Evolutionary conservation across 1,140 invertebrate genomes (phyloP).

Genomic region (Belonocnema kinseyi): DNA sequence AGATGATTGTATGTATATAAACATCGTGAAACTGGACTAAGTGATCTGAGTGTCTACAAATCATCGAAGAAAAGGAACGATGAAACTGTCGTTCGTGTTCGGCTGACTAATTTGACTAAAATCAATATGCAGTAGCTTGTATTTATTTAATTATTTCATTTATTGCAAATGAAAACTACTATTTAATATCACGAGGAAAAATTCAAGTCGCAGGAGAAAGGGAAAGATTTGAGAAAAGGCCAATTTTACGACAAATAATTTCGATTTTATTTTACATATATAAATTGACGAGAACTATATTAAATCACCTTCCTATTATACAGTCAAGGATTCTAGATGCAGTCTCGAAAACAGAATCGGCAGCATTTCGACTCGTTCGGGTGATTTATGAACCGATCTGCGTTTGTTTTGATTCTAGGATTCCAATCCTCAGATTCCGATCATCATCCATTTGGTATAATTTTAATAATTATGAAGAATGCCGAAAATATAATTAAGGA

Average conservation of each 20-base stretch:
- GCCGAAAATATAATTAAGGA: too few relatives aligned
- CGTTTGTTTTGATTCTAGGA: background rate
- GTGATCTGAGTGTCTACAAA: conserved; percentile 11
- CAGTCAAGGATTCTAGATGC: background rate
- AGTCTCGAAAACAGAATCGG: background rate
- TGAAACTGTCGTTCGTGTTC: background rate
- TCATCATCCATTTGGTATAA: background rate
- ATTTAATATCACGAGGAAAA: too few relatives aligned
- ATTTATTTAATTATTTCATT: conserved; percentile 4
- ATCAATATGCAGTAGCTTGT: background rate
- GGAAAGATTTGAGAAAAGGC: too few relatives aligned
- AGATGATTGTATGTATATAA: conserved; percentile 24
- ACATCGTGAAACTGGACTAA: conserved; percentile 4
- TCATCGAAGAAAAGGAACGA: background rate
- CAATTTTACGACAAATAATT: too few relatives aligned
- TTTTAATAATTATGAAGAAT: too few relatives aligned
- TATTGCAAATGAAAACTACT: background rate
- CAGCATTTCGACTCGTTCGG: background rate
- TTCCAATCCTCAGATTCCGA: conserved; percentile 10
- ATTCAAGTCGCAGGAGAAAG: too few relatives aligned
- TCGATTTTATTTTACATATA: background rate
- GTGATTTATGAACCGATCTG: background rate
- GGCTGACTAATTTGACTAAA: conserved; percentile 3
- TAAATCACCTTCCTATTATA: too few relatives aligned
- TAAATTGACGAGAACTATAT: background rate